Base-by-base conservation (phyloP, 2,113 vertebrate species). In the Ancistrus triradiatus region DNA sequence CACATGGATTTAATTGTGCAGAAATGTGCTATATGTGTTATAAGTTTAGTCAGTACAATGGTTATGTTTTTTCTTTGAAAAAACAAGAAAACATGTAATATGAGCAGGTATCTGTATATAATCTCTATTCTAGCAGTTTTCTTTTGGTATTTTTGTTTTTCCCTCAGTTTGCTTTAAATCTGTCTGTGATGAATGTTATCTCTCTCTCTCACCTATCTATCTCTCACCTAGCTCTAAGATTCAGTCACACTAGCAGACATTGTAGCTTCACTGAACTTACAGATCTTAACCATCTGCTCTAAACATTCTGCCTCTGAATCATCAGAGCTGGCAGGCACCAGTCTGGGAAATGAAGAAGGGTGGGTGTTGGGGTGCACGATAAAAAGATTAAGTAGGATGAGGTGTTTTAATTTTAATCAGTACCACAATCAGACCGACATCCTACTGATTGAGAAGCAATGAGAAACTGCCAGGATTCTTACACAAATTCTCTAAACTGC, bases 401-500 rank as follows among this genome's bases (percentile, higher is more conserved):
- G 31, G 71, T 76, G 59, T 75, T 77, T 80, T 73, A 77, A 68
- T 70, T 69, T 7, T 66, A 73, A 77, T 77, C 74, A 66, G 70
- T 57, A 64, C 62, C 66, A 75, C 77, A 73, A 83, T 77, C 72
- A 79, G 59, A 74, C 64, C 74, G 81, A 79, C 79, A 85, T 52
- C 6, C 14, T 66, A 44, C 68, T 81, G 74, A 82, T 72, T 79
- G 63, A 77, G 74, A 65, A 58, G 57, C 67, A n/a, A 59, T 64
- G 44, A 8, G 66, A 68, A 69, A 62, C 59, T 4, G 1, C 38
- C 61, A 71, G 62, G 11, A 24, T 60, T 51, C 49, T 10, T 15
- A 51, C 47, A 58, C 35, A 18, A 43, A 24, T 14, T 21, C 22
- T 48, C 42, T 17, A 13, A 28, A 18, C n/a, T 15, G 28, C 18